Evolutionary conservation across 2,113 vertebrate genomes (phyloP), one percentile per base, ranked within the genome.

Genomic region (Ochotona princeps): DNA sequence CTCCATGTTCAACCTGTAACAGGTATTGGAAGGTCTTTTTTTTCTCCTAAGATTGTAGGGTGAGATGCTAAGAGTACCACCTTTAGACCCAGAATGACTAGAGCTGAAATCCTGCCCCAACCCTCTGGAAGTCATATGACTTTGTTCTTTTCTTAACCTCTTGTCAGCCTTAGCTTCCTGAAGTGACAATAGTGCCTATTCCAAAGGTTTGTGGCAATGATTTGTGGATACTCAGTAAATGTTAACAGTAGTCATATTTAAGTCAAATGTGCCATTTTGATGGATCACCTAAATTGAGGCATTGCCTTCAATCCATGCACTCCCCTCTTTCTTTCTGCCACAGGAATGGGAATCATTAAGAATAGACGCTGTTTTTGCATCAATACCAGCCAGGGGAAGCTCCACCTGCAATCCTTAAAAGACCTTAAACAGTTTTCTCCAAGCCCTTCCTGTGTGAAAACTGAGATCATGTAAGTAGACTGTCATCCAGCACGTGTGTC

Each of bases 391-490:
- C n/a, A 4, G 44, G 11, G 4, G 14, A 30, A 0, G 4, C 76
- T 96, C 65, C 26, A 49, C 14, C 5, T 4, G 60, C 86, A 57
- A 51, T 85, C 13, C 66, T 30, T 97, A 74, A 87, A 75, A 74
- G 61, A 93, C 4, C 87, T 97, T 84, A 66, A 93, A 67, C 65
- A 91, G 25, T 95, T 95, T 88, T n/a, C 47, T 21, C 94, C 95
- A 88, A 76, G 69, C 12, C 21, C 57, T 93, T 85, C 66, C 25
- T 97, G 97, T 75, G 82, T 57, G 30, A 94, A 93, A 74, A 90
- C 12, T 79, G 97, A 97, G 89, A 88, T 97, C 70, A 97, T 97
- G 97, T 97, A 73, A 96, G 97, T 96, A 88, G 95, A 91, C 90
- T 30, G 15, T 47, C 63, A 78, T 47, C 47, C 23, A 87, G 44